Evolutionary conservation across 2,113 vertebrate genomes (phyloP).

Genomic region (Cheilinus undulatus): DNA sequence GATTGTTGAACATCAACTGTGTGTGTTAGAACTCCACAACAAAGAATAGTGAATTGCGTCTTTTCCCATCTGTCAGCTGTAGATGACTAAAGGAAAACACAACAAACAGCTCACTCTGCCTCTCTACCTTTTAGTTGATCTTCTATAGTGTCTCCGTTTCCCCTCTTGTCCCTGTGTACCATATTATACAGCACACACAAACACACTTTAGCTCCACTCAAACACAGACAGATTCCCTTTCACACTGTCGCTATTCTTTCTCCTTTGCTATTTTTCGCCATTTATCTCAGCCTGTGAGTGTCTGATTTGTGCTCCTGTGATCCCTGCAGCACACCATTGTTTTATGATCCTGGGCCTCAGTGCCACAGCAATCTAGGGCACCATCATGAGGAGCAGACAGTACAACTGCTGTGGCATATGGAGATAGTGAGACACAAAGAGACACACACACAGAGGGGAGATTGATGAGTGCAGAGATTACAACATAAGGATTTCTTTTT

Average conservation of each 20-base stretch:
- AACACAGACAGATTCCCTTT: slow-evolving; percentile 1
- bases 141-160: slow-evolving; percentile 14
- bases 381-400: slow-evolving; percentile 44
- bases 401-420: slow-evolving; percentile 34
- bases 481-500: background rate
- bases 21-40: background rate
- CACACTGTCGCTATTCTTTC: slow-evolving; percentile 14
- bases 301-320: slow-evolving; percentile 58
- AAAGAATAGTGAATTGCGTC: background rate
- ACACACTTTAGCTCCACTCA: slow-evolving; percentile 18
- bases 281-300: slow-evolving; percentile 45
- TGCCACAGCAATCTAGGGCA: slow-evolving; percentile 60
- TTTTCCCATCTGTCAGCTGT: slow-evolving; percentile 26
- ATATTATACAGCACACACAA: slow-evolving; percentile 4
- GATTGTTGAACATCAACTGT: background rate
- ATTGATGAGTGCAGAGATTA: slow-evolving; percentile 16
- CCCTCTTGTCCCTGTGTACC: slow-evolving; percentile 2
- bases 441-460: background rate
- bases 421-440: slow-evolving; percentile 40
- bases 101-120: slow-evolving; percentile 19
- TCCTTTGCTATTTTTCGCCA: slow-evolving; percentile 34
- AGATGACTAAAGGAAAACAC: slow-evolving; percentile 1
- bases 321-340: slow-evolving; percentile 43
- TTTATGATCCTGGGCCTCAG: slow-evolving; percentile 47
- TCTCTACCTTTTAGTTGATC: slow-evolving; percentile 38